Percentiles rank a stretch among this genome's conserved stretches.
phyloP scores from a whole-genome alignment of 2,888 invertebrate genomes.

The Oxycera nigricornis region DNA sequence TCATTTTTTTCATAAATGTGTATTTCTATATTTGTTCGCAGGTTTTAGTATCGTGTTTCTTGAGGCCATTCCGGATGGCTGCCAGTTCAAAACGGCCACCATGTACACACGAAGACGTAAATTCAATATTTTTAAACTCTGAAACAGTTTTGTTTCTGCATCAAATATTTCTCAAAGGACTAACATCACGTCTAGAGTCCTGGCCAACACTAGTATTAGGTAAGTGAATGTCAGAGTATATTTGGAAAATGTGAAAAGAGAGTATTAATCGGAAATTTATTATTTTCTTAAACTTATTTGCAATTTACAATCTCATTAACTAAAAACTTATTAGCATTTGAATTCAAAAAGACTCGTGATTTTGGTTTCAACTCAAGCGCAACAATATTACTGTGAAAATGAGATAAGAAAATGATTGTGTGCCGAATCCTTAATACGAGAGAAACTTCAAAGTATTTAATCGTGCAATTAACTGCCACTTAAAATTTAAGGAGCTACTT shows the following conservation, averaged over 20 bases:
- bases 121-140: conserved; percentile 91
- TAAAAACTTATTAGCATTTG: too few species aligned
- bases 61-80: conserved; percentile 91
- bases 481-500: background rate
- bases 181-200: conserved; percentile 88
- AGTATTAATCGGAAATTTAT: too few species aligned
- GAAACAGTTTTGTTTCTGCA: conserved; percentile 91
- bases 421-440: background rate
- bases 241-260: too few species aligned
- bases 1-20: background rate
- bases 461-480: background rate
- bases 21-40: conserved; percentile 48
- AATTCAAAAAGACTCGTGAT: too few species aligned
- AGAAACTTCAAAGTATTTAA: background rate
- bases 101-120: conserved; percentile 91
- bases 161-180: conserved; percentile 92
- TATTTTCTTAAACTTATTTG: too few species aligned
- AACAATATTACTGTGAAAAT: too few species aligned
- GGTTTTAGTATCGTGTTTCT: conserved; percentile 82
- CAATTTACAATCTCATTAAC: too few species aligned
- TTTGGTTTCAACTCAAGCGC: too few species aligned
- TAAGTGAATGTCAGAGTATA: conserved; percentile 65
- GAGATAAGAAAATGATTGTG: conserved; percentile 69
- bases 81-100: conserved; percentile 93
- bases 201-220: conserved; percentile 94